Conservation (phyloP, 2,888 invertebrate species). For the Himalopsyche anomala region DNA sequence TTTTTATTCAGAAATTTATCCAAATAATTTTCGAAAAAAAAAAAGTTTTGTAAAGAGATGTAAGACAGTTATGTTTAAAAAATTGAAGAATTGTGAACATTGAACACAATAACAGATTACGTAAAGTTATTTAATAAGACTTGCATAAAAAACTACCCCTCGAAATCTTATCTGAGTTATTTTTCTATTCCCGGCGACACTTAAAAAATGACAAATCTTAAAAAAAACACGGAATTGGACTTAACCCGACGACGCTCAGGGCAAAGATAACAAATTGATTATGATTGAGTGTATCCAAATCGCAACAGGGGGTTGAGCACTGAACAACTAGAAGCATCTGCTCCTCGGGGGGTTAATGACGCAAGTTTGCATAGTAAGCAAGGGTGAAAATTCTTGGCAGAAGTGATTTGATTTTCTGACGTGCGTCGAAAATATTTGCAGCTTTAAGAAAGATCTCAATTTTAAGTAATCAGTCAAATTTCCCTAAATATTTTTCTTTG, state of each 20-base stretch:
- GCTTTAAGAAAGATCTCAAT: no score
- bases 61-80: not conserved
- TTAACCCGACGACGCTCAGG: constrained; percentile 54
- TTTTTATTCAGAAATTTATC: no score
- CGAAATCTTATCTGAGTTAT: not conserved
- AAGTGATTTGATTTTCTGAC: constrained; percentile 34
- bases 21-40: no score
- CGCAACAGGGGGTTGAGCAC: constrained; percentile 51
- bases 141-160: constrained; percentile 34
- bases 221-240: constrained; percentile 59
- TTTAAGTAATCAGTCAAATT: no score
- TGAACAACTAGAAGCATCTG: constrained; percentile 17
- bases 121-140: constrained; percentile 51
- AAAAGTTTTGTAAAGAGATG: no score
- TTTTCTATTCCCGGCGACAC: constrained; percentile 27
- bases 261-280: constrained; percentile 63
- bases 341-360: constrained; percentile 53
- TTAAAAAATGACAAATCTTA: constrained; percentile 50
- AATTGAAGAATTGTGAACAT: not conserved
- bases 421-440: constrained; percentile 1
- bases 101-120: constrained; percentile 17
- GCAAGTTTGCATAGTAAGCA: constrained; percentile 57
- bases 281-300: constrained; percentile 62
- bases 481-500: no score
- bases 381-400: constrained; percentile 47